Conservation (phyloP, 2,888 invertebrate genomes). For the Phragmatobia fuliginosa region DNA sequence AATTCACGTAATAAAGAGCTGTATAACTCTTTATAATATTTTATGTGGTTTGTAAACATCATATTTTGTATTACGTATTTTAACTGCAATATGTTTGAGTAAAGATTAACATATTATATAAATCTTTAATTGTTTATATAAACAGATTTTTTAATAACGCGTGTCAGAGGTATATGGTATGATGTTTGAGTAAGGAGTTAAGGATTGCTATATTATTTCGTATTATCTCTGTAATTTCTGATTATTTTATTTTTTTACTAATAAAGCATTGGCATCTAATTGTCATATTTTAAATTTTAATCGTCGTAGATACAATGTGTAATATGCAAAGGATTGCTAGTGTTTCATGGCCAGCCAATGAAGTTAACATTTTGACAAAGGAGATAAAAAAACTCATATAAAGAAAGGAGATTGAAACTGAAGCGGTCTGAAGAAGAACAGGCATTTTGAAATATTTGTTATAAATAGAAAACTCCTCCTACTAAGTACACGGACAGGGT, state of each 20-base stretch:
- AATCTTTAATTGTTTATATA: neutral
- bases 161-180: neutral
- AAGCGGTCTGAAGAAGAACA: too few species aligned
- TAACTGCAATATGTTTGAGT: neutral
- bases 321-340: neutral
- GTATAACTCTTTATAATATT: neutral
- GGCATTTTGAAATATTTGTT: too few species aligned
- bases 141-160: neutral
- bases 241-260: neutral
- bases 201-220: neutral
- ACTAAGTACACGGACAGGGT: too few species aligned
- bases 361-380: too few species aligned
- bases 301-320: neutral
- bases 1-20: neutral
- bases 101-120: neutral
- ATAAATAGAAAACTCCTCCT: too few species aligned
- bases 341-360: too few species aligned
- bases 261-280: neutral
- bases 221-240: neutral
- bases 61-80: constrained; percentile 5
- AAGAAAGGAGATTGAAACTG: too few species aligned
- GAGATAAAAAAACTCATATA: too few species aligned
- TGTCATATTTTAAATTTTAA: neutral
- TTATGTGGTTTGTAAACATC: neutral
- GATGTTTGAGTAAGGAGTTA: neutral